phyloP scores from a whole-genome alignment of 2,113 vertebrate genomes.

The Myiopsitta monachus region DNA sequence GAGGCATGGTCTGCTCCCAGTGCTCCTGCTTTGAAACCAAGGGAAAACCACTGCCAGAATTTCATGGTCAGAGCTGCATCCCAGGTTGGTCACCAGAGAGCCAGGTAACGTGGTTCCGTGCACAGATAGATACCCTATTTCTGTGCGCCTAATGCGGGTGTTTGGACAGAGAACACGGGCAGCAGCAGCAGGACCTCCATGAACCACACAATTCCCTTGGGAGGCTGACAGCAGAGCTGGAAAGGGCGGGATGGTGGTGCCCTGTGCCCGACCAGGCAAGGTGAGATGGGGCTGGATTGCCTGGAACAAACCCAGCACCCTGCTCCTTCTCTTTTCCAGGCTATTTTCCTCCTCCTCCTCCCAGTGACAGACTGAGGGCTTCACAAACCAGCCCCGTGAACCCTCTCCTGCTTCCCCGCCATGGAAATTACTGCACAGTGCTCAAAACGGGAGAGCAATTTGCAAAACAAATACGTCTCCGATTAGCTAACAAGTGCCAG shows the following conservation, averaged over 20 bases:
- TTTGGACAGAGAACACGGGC: background rate
- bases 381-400: constrained; percentile 30
- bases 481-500: constrained; percentile 55
- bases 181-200: background rate
- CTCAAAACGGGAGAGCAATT: constrained; percentile 62
- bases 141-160: accelerated
- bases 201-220: background rate
- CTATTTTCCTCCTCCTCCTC: constrained; percentile 38
- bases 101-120: accelerated
- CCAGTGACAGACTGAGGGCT: constrained; percentile 49
- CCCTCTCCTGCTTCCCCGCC: constrained; percentile 26
- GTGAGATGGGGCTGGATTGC: background rate
- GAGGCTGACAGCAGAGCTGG: background rate
- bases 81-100: accelerated
- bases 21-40: background rate
- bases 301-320: background rate
- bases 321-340: background rate
- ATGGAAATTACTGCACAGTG: constrained; percentile 41
- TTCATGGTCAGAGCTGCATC: background rate
- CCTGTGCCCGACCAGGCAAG: background rate
- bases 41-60: background rate
- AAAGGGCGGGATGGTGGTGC: background rate
- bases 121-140: accelerated
- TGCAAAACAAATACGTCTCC: constrained; percentile 70
- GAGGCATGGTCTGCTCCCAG: background rate